Evolutionary conservation across 2,113 vertebrate genomes (phyloP).

Genomic region (Rhipidura dahli): DNA sequence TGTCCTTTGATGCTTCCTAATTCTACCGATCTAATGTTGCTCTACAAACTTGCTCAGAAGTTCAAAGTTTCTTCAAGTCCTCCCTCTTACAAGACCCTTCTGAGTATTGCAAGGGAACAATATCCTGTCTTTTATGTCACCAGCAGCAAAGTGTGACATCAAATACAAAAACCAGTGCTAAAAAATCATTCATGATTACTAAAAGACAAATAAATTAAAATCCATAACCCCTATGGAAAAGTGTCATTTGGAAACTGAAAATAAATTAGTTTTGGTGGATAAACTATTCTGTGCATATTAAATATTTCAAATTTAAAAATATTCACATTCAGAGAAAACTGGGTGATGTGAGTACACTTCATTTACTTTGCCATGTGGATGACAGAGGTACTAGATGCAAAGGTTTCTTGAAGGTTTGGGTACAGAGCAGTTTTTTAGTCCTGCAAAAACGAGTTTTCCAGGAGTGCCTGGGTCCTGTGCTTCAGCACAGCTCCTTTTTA

Average conservation of each 20-base stretch:
- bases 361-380: neutral
- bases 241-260: accelerated
- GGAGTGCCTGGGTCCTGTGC: neutral
- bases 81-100: neutral
- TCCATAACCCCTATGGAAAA: neutral
- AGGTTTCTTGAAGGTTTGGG: neutral
- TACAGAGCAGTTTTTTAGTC: neutral
- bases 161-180: neutral
- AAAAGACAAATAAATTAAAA: neutral
- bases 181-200: neutral
- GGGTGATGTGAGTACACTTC: accelerated
- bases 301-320: neutral
- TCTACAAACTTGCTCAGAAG: neutral
- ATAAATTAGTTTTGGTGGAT: neutral
- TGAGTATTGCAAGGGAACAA: neutral
- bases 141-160: neutral
- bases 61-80: neutral
- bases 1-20: neutral
- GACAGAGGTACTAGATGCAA: neutral
- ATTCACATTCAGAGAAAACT: neutral
- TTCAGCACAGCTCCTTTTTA: neutral
- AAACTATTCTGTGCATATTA: neutral
- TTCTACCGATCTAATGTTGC: neutral
- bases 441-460: neutral
- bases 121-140: neutral